Percentiles rank a stretch among this genome's conserved stretches.
Conservation (phyloP, 1,140 invertebrate species). For the Drosophila santomea region DNA sequence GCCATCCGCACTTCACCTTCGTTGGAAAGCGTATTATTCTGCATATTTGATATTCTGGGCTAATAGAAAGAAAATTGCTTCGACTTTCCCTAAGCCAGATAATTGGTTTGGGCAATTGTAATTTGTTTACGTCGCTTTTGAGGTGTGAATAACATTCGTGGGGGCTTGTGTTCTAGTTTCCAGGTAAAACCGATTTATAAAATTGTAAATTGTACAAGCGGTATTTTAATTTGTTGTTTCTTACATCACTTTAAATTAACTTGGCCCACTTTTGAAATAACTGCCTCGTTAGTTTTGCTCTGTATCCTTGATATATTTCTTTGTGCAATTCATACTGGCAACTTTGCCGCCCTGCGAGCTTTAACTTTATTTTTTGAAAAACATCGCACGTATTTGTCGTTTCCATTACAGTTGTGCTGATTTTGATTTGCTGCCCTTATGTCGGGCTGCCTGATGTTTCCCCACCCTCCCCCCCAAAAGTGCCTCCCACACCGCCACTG, state of each 20-base stretch:
- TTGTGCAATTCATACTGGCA: neutral
- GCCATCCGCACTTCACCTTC: neutral
- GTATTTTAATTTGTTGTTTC: too few species aligned
- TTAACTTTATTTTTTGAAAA: constrained; percentile 46
- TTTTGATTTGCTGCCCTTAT: constrained; percentile 76
- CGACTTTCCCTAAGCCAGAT: constrained; percentile 25
- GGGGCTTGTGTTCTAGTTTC: too few species aligned
- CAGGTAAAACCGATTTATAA: too few species aligned
- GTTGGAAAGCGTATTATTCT: constrained; percentile 31
- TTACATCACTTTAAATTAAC: too few species aligned
- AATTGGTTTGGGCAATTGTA: constrained; percentile 27
- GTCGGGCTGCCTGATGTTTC: constrained; percentile 30
- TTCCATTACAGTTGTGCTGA: constrained; percentile 83
- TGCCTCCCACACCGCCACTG: constrained; percentile 26
- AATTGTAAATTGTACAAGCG: too few species aligned
- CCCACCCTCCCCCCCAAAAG: neutral
- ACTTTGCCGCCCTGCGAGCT: neutral
- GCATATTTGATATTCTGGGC: constrained; percentile 52
- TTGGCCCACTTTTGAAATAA: neutral
- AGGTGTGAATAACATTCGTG: neutral
- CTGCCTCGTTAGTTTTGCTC: neutral
- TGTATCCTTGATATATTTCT: neutral
- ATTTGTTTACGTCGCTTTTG: constrained; percentile 23
- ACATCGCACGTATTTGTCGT: constrained; percentile 79
- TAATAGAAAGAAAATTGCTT: constrained; percentile 50